A percentile compares a stretch with the other conserved stretches of the same genome.
Conservation (phyloP, 2,797 vertebrate genomes). For the Rhinophrynus dorsalis region DNA sequence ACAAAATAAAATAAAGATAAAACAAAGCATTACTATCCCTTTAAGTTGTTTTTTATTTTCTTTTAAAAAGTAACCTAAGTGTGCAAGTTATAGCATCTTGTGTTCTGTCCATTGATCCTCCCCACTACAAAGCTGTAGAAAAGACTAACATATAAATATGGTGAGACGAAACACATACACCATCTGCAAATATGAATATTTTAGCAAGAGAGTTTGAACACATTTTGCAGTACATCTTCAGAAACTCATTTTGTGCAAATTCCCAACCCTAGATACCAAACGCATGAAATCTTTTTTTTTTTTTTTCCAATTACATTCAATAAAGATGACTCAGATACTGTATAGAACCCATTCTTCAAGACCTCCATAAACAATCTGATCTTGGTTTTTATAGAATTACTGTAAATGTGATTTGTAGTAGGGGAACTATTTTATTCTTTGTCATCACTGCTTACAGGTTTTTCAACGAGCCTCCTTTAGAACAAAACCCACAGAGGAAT, state of each 20-base stretch:
- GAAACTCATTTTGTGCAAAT: constrained; percentile 32
- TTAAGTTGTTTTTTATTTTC: too few species aligned
- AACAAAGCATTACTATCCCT: too few species aligned
- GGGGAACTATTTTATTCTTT: constrained; percentile 12
- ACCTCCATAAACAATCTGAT: constrained; percentile 5
- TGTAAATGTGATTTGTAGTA: constrained; percentile 43
- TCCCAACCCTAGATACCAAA: not conserved
- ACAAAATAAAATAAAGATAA: too few species aligned
- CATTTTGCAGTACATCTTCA: constrained; percentile 19
- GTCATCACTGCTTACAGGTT: not conserved
- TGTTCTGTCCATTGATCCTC: too few species aligned
- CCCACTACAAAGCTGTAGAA: not conserved
- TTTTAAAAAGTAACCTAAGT: too few species aligned
- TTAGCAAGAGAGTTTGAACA: constrained; percentile 13
- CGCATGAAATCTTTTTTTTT: constrained; percentile 1
- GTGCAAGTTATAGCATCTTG: too few species aligned
- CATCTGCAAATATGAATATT: constrained; percentile 35
- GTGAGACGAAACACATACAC: not conserved
- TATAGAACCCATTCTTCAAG: constrained; percentile 18
- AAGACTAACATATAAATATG: constrained; percentile 12
- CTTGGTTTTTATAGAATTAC: constrained; percentile 32
- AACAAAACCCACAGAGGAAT: constrained; percentile 34
- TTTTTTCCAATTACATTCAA: constrained; percentile 23
- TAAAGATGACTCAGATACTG: constrained; percentile 40
- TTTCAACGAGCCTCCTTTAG: constrained; percentile 40